Evolutionary conservation across 2,888 invertebrate genomes (phyloP).

Genomic region (Serrognathus titanus): DNA sequence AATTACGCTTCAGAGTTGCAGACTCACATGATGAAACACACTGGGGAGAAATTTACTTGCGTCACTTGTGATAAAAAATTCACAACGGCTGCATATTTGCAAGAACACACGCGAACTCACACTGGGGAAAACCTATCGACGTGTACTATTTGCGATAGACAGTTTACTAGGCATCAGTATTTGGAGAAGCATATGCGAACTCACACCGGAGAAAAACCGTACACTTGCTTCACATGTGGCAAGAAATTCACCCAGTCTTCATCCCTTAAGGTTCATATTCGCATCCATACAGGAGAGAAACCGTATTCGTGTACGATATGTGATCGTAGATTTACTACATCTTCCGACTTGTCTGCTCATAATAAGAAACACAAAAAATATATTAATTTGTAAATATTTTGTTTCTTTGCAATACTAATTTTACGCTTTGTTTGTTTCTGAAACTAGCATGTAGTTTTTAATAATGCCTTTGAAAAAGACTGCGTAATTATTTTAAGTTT

Average conservation of each 20-base stretch:
- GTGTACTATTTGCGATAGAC: slow-evolving; percentile 47
- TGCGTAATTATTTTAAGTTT: slow-evolving; percentile 8
- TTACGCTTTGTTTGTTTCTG: not conserved
- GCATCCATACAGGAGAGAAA: slow-evolving; percentile 45
- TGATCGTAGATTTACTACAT: slow-evolving; percentile 41
- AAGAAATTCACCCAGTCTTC: slow-evolving; percentile 45
- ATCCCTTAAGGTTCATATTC: slow-evolving; percentile 41
- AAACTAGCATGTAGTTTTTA: not conserved
- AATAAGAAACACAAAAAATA: slow-evolving; percentile 44
- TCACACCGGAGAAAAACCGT: slow-evolving; percentile 51
- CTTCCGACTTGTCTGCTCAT: slow-evolving; percentile 42
- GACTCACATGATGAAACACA: slow-evolving; percentile 43
- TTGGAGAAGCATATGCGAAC: slow-evolving; percentile 52
- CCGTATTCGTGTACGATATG: slow-evolving; percentile 43
- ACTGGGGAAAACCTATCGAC: slow-evolving; percentile 48
- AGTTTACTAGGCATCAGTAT: slow-evolving; percentile 55
- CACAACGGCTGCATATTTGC: slow-evolving; percentile 41
- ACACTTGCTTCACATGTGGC: slow-evolving; percentile 40
- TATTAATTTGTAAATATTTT: slow-evolving; percentile 35
- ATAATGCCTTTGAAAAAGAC: slow-evolving; percentile 13
- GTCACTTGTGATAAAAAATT: slow-evolving; percentile 44
- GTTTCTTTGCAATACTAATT: not conserved
- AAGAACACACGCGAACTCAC: slow-evolving; percentile 39
- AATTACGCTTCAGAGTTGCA: slow-evolving; percentile 43
- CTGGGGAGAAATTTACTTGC: slow-evolving; percentile 42